Evolutionary conservation across 2,888 invertebrate genomes (phyloP), one percentile per base, ranked within the genome.

Genomic region (Thera britannica): DNA sequence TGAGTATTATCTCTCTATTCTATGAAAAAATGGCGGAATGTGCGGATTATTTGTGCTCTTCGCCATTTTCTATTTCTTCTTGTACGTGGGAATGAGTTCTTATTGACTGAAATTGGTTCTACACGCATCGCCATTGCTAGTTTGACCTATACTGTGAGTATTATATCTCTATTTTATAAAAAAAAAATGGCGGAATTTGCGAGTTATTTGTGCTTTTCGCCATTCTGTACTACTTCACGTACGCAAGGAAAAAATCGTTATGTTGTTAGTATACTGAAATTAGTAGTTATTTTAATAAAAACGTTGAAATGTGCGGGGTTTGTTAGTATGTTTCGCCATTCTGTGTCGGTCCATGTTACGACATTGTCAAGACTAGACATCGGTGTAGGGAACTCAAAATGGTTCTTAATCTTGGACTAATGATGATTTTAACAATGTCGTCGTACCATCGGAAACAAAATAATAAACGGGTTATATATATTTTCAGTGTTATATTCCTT

Each of bases 111-210:
- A 97, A 76, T 95, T 96, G 70, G 82, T 97, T 65, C 90, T 97
- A 72, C 97, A 97, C 85, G 95, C 97, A 11, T 95, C 96, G 67
- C 98, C 98, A 12, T 90, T 98, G 63, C 87, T 98, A 38, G 92
- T 97, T 63, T 96, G 98, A 81, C 98, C 98, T 63, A 82, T 98
- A 67, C 84, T 98, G 98, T 98, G 91, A 97, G 98, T 95, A 73
- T 73, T 52, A 23, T 5, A 3, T 7, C 6, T 52, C 1, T 2
- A 52, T 38, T 5, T 2, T 23, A 23, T n/a, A 11, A n/a, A 3
- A n/a, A n/a, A n/a, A n/a, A 51, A 51, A 59, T 49, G 36, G 36
- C 58, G 48, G 3, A 48, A 11, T 35, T 1, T 35, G 34, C 48
- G 11, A 48, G 48, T 23, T 23, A 1, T 23, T 23, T 23, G 23